phyloP scores from a whole-genome alignment of 2,888 invertebrate species.

The Herminia tarsipennalis region DNA sequence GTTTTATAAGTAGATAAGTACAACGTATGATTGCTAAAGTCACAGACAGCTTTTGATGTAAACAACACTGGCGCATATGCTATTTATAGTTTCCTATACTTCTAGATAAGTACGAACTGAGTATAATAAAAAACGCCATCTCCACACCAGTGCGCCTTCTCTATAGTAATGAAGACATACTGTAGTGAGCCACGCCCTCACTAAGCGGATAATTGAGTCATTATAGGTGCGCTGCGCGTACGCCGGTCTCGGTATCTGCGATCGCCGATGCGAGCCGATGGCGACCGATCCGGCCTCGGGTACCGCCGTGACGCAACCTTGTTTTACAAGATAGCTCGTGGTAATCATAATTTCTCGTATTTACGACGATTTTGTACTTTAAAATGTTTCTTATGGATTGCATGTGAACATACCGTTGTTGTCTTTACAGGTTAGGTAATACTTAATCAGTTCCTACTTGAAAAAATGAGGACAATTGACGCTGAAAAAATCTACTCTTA shows the following conservation, averaged over 20 bases:
- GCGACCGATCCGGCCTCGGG: conserved; percentile 61
- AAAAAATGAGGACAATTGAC: no score
- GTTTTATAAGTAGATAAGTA: no score
- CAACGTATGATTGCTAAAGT: no score
- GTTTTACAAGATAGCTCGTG: conserved; percentile 13
- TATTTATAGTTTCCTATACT: neutral
- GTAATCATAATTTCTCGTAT: conserved; percentile 12
- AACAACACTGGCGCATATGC: no score
- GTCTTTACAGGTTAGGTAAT: no score
- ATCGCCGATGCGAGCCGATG: conserved; percentile 57
- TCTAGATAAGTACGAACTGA: neutral
- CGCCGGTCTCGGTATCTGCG: conserved; percentile 60
- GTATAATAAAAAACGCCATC: conserved; percentile 21
- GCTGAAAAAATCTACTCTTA: no score
- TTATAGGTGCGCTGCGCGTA: conserved; percentile 79
- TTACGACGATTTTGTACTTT: conserved; percentile 4
- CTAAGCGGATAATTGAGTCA: conserved; percentile 86
- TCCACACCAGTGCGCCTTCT: conserved; percentile 48
- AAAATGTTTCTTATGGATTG: neutral
- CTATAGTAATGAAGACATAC: conserved; percentile 81
- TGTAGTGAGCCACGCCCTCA: conserved; percentile 72
- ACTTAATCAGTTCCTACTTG: no score
- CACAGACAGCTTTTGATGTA: no score
- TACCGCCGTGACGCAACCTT: conserved; percentile 38
- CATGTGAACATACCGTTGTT: no score